These are phyloP conservation scores for Amphiura filiformis DNA, from an alignment of 35 echinoderm and acorn worm genomes.

Conservation along the genomic window DNA sequence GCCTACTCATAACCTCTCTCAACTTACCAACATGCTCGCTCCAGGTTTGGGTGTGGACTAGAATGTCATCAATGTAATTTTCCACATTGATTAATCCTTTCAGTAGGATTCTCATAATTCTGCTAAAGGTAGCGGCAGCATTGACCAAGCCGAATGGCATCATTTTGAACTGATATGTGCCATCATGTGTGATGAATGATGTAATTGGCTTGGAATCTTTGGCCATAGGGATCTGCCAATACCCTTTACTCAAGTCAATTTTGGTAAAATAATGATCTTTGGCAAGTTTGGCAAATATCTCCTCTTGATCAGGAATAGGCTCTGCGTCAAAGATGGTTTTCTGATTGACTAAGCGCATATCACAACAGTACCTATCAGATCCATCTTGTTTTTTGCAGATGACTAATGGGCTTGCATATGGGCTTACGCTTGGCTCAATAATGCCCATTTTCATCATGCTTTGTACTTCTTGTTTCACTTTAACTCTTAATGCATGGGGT, in stretches of 20 bases:
- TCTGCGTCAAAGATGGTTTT: slow-evolving; percentile 48
- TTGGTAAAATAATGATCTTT: slow-evolving; percentile 42
- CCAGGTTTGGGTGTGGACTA: slow-evolving; percentile 41
- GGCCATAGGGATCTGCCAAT: slow-evolving; percentile 53
- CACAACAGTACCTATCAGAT: slow-evolving; percentile 56
- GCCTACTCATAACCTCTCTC: slow-evolving; percentile 11
- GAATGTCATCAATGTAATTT: slow-evolving; percentile 69
- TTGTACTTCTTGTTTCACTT: slow-evolving; percentile 23
- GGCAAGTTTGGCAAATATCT: slow-evolving; percentile 30
- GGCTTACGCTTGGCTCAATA: slow-evolving; percentile 39
- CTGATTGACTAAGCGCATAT: slow-evolving; percentile 29
- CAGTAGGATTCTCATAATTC: slow-evolving; percentile 42
- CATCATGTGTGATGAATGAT: slow-evolving; percentile 41
- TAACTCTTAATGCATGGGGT: slow-evolving; percentile 27
- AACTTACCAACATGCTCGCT: slow-evolving; percentile 30
- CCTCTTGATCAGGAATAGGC: slow-evolving; percentile 45
- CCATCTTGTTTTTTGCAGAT: slow-evolving; percentile 63
- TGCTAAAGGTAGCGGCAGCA: slow-evolving; percentile 46
- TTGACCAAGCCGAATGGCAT: slow-evolving; percentile 60
- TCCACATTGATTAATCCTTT: slow-evolving; percentile 9
- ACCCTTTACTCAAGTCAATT: slow-evolving; percentile 56
- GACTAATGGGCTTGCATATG: slow-evolving; percentile 63
- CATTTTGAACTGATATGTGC: slow-evolving; percentile 28
- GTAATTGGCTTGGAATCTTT: slow-evolving; percentile 2
- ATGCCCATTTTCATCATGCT: slow-evolving; percentile 45